These are phyloP conservation scores for Drosophila recens DNA, from an alignment of 2,888 invertebrate genomes.

Conservation along the genomic window DNA sequence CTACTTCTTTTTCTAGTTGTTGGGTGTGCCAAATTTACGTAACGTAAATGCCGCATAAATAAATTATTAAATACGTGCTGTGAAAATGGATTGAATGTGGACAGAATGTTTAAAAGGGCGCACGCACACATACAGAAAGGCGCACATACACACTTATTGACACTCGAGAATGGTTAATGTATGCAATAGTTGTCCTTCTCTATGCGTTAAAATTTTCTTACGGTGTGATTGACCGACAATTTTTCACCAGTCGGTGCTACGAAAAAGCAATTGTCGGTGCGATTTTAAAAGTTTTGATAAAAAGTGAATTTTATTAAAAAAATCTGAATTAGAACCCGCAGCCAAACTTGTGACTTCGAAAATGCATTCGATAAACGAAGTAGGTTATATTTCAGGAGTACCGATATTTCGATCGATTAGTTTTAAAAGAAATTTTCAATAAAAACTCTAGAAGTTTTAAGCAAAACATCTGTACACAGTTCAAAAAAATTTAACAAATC, in stretches of 20 bases:
- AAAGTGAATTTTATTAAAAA: too few relatives aligned
- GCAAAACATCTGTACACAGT: too few relatives aligned
- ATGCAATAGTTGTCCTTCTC: conserved; percentile 9
- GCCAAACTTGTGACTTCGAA: background rate
- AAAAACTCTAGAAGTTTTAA: background rate
- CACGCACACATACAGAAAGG: background rate
- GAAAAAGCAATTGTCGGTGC: too few relatives aligned
- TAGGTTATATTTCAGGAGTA: too few relatives aligned
- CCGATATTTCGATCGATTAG: too few relatives aligned
- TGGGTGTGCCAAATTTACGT: conserved; percentile 75
- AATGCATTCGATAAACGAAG: background rate
- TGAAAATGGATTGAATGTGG: conserved; percentile 49
- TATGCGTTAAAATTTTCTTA: background rate
- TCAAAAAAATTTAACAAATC: too few relatives aligned
- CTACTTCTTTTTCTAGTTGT: conserved; percentile 19
- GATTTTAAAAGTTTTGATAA: too few relatives aligned
- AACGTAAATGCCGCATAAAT: conserved; percentile 81
- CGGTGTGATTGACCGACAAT: background rate
- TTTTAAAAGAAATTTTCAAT: background rate
- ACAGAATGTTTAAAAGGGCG: conserved; percentile 33
- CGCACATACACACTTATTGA: background rate
- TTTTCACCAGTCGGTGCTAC: background rate
- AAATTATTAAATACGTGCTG: conserved; percentile 79
- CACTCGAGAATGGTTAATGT: conserved; percentile 10
- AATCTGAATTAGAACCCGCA: background rate